Percentiles rank a stretch among this genome's conserved stretches.
Evolutionary conservation across 2,113 vertebrate species (phyloP).

Genomic region (Riparia riparia): DNA sequence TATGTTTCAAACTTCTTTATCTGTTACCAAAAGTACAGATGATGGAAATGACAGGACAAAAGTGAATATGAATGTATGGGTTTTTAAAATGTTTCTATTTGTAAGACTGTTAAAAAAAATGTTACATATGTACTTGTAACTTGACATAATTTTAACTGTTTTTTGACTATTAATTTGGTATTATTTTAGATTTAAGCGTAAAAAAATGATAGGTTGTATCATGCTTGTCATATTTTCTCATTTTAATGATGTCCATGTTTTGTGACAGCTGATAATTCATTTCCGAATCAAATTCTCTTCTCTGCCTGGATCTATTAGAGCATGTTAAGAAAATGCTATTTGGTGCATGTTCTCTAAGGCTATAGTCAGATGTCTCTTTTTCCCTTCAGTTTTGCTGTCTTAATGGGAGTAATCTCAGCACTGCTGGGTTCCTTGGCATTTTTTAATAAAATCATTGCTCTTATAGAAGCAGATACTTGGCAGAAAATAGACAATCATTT

Average conservation of each 20-base stretch:
- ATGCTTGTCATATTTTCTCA: slow-evolving; percentile 26
- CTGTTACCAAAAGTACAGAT: background rate
- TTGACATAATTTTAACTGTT: background rate
- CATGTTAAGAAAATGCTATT: slow-evolving; percentile 65
- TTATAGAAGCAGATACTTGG: slow-evolving; percentile 46
- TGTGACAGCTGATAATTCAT: slow-evolving; percentile 67
- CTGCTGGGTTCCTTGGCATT: slow-evolving; percentile 44
- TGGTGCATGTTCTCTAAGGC: slow-evolving; percentile 59
- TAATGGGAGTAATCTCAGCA: slow-evolving; percentile 53
- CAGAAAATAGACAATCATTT: slow-evolving; percentile 52
- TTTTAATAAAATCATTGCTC: slow-evolving; percentile 63
- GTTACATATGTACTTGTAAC: background rate
- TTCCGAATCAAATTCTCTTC: slow-evolving; percentile 63
- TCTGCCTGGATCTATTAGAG: slow-evolving; percentile 56
- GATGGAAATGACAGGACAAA: background rate
- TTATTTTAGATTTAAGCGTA: slow-evolving; percentile 8
- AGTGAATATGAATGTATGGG: background rate
- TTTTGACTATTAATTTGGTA: background rate
- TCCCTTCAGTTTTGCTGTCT: slow-evolving; percentile 26
- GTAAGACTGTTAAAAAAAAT: background rate
- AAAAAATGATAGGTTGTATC: slow-evolving; percentile 20
- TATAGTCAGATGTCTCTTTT: slow-evolving; percentile 54
- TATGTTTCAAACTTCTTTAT: background rate
- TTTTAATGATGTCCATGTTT: slow-evolving; percentile 61
- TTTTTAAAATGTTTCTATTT: background rate